These are phyloP conservation scores for Sula dactylatra DNA, from an alignment of 2,113 vertebrate genomes.

Conservation along the genomic window DNA sequence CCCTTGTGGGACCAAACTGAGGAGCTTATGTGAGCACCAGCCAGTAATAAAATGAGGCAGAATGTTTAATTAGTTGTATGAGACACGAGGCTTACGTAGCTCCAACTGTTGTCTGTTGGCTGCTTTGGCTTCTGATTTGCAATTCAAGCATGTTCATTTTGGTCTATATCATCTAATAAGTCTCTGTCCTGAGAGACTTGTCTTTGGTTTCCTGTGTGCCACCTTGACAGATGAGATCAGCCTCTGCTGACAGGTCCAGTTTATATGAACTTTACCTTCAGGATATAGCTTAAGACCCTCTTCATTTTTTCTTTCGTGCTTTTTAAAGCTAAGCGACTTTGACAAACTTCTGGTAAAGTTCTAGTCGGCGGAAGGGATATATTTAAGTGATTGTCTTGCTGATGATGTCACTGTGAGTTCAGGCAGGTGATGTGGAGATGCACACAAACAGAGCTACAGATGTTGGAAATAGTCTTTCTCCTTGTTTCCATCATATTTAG, in stretches of 20 bases:
- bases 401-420: background rate
- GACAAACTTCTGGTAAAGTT: background rate
- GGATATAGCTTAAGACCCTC: background rate
- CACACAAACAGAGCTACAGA: background rate
- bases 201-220: background rate
- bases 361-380: background rate
- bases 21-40: background rate
- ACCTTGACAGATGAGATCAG: background rate
- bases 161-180: background rate
- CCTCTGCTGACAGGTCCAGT: background rate
- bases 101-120: background rate
- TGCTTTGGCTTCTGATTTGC: background rate
- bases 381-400: background rate
- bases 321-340: background rate
- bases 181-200: background rate
- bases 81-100: background rate
- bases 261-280: background rate
- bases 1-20: background rate
- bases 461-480: background rate
- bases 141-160: background rate
- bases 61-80: background rate
- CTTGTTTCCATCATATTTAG: background rate
- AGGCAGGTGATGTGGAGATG: background rate
- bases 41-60: background rate
- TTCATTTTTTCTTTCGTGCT: background rate